Evolutionary conservation across 2,888 invertebrate species (phyloP).

Genomic region (Leucoptera coffeella): DNA sequence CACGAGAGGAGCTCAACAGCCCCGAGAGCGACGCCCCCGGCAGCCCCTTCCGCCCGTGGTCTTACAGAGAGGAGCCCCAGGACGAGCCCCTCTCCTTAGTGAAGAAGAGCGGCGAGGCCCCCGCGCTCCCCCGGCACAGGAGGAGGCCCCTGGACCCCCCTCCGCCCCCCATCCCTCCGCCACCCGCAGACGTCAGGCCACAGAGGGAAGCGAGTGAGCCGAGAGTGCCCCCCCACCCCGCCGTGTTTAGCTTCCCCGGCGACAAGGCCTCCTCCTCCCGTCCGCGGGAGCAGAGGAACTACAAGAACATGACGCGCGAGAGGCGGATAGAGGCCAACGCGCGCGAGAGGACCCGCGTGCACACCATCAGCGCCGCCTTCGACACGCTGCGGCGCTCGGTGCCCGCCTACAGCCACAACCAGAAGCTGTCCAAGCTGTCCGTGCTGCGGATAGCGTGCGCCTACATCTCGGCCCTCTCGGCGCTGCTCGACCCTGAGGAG

Average conservation of each 20-base stretch:
- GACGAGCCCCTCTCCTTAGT: constrained; percentile 61
- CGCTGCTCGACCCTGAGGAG: constrained; percentile 61
- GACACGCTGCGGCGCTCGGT: constrained; percentile 80
- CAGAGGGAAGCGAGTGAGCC: constrained; percentile 26
- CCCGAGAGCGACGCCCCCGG: constrained; percentile 34
- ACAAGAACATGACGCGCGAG: constrained; percentile 93
- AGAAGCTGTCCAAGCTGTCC: constrained; percentile 88
- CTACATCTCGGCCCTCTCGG: constrained; percentile 83
- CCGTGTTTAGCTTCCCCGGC: constrained; percentile 21
- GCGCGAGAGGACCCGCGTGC: constrained; percentile 84
- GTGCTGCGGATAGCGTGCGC: constrained; percentile 90
- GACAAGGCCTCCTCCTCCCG: constrained; percentile 11
- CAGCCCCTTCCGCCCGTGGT: constrained; percentile 63
- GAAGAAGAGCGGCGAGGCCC: constrained; percentile 28
- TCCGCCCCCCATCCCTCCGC: constrained; percentile 14
- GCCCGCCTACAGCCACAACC: constrained; percentile 88
- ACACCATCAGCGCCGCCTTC: constrained; percentile 93
- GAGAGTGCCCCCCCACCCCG: constrained; percentile 50
- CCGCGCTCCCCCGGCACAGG: constrained; percentile 21
- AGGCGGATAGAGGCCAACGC: constrained; percentile 92
- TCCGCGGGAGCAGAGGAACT: constrained; percentile 72
- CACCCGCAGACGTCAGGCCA: constrained; percentile 14
- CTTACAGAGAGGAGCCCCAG: constrained; percentile 50
- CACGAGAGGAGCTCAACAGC: constrained; percentile 25
- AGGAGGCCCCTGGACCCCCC: constrained; percentile 26